phyloP scores from a whole-genome alignment of 2,113 vertebrate species.

The Sphyrna mokarran region DNA sequence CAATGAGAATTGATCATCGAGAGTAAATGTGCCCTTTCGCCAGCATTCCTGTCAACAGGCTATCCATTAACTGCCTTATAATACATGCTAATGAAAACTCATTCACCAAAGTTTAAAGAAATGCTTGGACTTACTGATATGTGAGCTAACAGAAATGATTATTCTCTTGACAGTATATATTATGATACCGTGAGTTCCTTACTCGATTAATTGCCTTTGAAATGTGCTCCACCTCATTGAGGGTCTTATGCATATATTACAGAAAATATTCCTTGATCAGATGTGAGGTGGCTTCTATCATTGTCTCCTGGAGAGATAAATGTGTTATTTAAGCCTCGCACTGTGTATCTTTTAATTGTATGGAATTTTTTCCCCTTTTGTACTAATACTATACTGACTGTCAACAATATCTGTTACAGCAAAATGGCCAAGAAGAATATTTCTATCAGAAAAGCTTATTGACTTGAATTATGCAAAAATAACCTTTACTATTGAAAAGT shows the following conservation, averaged over 20 bases:
- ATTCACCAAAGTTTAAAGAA: neutral
- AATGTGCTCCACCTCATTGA: neutral
- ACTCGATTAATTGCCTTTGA: neutral
- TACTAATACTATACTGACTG: neutral
- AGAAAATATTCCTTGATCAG: neutral
- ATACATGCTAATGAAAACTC: neutral
- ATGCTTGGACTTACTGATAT: neutral
- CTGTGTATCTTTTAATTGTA: neutral
- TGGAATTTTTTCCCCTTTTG: neutral
- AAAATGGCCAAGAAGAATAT: neutral
- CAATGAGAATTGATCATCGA: neutral
- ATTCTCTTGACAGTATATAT: neutral
- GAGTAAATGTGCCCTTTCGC: neutral
- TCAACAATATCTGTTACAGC: neutral
- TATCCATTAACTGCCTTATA: neutral
- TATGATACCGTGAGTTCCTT: neutral
- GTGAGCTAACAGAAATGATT: neutral
- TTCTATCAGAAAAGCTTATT: neutral
- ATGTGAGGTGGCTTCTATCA: neutral
- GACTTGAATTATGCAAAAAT: neutral
- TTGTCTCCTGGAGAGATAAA: neutral
- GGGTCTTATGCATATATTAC: neutral
- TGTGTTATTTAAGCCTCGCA: neutral
- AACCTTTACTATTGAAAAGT: neutral
- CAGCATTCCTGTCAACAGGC: neutral